Conservation (phyloP, 1,140 invertebrate species). For the Nylanderia fulva region DNA sequence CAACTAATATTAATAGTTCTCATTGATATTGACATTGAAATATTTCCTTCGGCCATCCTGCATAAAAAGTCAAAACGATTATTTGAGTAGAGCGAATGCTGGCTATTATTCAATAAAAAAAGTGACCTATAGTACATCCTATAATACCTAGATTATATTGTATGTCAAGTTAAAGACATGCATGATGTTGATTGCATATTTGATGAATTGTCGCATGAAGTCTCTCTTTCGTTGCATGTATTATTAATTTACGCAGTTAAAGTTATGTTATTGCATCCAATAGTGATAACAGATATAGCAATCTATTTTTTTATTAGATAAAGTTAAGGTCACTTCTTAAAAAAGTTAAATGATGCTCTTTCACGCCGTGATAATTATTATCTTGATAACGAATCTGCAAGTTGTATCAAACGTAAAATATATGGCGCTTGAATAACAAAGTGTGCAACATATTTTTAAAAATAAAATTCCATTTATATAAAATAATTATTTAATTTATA, state of each 20-base stretch:
- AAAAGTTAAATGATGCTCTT: background rate
- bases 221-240: background rate
- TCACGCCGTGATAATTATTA: background rate
- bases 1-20: background rate
- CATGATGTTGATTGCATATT: background rate
- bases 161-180: background rate
- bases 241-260: background rate
- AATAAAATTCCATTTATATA: no score
- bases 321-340: background rate
- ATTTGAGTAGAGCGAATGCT: background rate
- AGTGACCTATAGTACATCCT: background rate
- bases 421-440: background rate
- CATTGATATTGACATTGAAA: background rate
- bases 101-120: conserved; percentile 19
- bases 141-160: background rate
- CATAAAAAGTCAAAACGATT: background rate
- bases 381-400: background rate
- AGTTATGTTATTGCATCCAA: background rate
- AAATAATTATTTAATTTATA: background rate
- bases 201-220: background rate
- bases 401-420: background rate
- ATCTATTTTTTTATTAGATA: background rate
- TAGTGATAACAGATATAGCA: background rate
- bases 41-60: background rate
- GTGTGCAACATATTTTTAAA: background rate